These are phyloP conservation scores for Endotricha flammealis DNA, from an alignment of 2,888 invertebrate genomes.

Conservation along the genomic window DNA sequence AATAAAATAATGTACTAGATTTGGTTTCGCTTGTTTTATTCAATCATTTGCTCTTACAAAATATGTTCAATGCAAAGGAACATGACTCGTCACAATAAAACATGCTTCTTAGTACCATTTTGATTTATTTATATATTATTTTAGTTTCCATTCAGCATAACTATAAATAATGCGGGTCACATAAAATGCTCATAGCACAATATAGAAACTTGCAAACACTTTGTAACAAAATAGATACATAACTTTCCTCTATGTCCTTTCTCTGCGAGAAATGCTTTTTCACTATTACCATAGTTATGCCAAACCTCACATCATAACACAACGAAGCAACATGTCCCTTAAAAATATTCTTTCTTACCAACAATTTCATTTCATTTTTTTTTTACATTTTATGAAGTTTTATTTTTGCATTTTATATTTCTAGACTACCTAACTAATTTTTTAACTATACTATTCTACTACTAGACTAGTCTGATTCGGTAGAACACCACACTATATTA, in stretches of 20 bases:
- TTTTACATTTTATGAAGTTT: constrained; percentile 77
- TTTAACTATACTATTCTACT: constrained; percentile 78
- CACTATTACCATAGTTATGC: constrained; percentile 77
- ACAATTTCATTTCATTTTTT: constrained; percentile 79
- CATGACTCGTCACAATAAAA: constrained; percentile 78
- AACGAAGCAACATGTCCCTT: constrained; percentile 79
- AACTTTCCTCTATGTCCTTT: constrained; percentile 67
- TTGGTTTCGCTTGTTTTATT: constrained; percentile 79
- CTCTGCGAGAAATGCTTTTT: constrained; percentile 71
- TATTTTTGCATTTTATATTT: constrained; percentile 79
- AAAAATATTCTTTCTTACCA: constrained; percentile 82
- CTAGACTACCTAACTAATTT: constrained; percentile 78
- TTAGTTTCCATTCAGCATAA: constrained; percentile 77
- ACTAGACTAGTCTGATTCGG: constrained; percentile 78
- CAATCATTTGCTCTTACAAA: constrained; percentile 79
- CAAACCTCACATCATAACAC: constrained; percentile 74
- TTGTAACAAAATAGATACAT: constrained; percentile 79
- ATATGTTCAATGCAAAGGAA: constrained; percentile 80
- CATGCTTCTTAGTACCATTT: constrained; percentile 79
- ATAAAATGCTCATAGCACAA: constrained; percentile 78
- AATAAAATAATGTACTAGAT: constrained; percentile 55
- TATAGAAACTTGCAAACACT: constrained; percentile 79
- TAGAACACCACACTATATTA: constrained; percentile 76
- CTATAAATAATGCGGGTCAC: constrained; percentile 78
- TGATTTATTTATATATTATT: constrained; percentile 76